Evolutionary conservation across 1,140 invertebrate species (phyloP), one percentile per base, ranked within the genome.

Genomic region (Magallana ariakensis): DNA sequence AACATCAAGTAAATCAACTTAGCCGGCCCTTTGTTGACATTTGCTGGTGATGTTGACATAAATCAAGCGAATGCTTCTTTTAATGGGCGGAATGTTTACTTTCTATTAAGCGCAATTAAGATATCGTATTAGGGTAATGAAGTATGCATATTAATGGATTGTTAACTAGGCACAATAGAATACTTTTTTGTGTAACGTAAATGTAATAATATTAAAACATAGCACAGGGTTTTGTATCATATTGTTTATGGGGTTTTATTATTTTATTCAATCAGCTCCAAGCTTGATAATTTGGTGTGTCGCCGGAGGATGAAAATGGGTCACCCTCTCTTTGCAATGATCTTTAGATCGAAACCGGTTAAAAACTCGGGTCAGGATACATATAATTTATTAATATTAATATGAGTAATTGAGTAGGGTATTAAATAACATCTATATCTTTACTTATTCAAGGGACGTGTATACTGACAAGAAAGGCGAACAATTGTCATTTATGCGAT

Each of bases 111-210:
- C 22, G 66, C 22, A 75, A 75, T 75, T 75, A 75, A 75, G 66
- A 75, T 75, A 75, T 75, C 66, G 22, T 75, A 75, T 75, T 75
- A 75, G 66, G 22, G 66, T 26, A 75, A 75, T 75, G 66, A 75
- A 75, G 26, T 75, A 75, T 75, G 15, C 33, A 26, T 75, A 26
- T 11, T 26, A 26, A 26, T 75, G 22, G 66, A 11, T 75, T 75
- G 66, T 22, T 75, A 75, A 75, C 33, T 26, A 11, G 33, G 13
- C 33, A 7, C 11, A 75, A 75, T 75, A 33, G 66, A 75, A 26
- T 75, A 75, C 33, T 9, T 75, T 75, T 46, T 46, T 2, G 2
- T 26, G 8, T 11, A 75, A 19, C 22, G 15, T 75, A 33, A 26
- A 33, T 26, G 22, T 75, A 33, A 10, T 75, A 26, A 26, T 13